phyloP scores from a whole-genome alignment of 1,140 invertebrate species.

The Drosophila hydei region DNA sequence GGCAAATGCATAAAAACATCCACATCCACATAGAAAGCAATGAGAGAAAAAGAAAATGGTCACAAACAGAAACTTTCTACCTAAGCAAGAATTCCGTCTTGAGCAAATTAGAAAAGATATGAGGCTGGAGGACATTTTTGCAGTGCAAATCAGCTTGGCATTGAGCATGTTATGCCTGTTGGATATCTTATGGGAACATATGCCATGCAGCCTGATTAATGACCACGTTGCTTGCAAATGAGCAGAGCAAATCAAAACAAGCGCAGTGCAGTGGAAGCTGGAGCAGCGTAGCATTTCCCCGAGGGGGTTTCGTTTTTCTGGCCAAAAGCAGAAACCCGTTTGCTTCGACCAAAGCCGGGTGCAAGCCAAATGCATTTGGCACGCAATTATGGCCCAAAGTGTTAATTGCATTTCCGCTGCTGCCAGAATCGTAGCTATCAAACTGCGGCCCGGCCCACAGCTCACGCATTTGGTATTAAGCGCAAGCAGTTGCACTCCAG shows the following conservation, averaged over 20 bases:
- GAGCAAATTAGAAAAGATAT: neutral
- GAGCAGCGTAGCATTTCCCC: conserved; percentile 3
- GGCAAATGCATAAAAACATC: no score
- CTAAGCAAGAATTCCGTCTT: neutral
- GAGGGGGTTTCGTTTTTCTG: neutral
- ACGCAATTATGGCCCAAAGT: conserved; percentile 81
- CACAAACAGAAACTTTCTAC: neutral
- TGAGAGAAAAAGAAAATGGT: no score
- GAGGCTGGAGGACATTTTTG: neutral
- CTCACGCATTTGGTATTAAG: conserved; percentile 78
- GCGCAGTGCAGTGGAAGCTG: conserved; percentile 11
- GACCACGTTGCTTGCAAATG: conserved; percentile 70
- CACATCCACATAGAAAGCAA: no score
- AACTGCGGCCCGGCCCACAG: conserved; percentile 66
- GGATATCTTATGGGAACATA: neutral
- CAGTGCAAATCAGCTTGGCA: neutral
- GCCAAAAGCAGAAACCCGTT: conserved; percentile 19
- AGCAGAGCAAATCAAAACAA: conserved; percentile 75
- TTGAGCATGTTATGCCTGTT: neutral
- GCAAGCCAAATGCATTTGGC: conserved; percentile 72
- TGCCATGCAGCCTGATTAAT: conserved; percentile 65
- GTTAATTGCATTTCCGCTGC: conserved; percentile 78
- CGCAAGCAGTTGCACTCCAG: conserved; percentile 19
- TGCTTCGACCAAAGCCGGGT: conserved; percentile 16
- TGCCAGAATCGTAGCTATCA: conserved; percentile 49